A percentile compares a stretch with the other conserved stretches of the same genome.
Evolutionary conservation across 2,113 vertebrate species (phyloP).

Genomic region (Struthio camelus): DNA sequence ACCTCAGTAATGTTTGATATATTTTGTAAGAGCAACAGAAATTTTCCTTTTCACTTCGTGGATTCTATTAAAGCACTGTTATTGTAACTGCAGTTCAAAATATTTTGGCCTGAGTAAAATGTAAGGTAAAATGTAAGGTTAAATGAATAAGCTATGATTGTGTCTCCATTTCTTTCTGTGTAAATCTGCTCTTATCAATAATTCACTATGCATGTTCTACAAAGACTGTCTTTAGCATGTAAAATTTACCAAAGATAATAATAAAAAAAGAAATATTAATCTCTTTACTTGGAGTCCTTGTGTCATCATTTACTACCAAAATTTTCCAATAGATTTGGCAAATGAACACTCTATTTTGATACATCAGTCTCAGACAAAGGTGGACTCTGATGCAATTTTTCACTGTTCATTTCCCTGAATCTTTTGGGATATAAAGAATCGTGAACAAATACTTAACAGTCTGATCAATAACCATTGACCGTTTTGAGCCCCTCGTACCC

Average conservation of each 20-base stretch:
- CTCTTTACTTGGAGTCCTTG: not conserved
- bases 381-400: constrained; percentile 61
- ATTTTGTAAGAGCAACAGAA: constrained; percentile 8
- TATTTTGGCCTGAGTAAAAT: not conserved
- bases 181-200: constrained; percentile 62
- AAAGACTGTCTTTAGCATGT: constrained; percentile 24
- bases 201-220: constrained; percentile 42
- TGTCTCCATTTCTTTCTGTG: not conserved
- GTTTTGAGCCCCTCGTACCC: constrained; percentile 62
- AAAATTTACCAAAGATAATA: not conserved
- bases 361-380: constrained; percentile 66
- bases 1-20: constrained; percentile 33
- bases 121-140: constrained; percentile 15
- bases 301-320: not conserved
- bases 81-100: constrained; percentile 34
- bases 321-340: constrained; percentile 56
- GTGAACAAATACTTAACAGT: constrained; percentile 78
- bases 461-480: constrained; percentile 83
- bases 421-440: constrained; percentile 77
- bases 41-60: not conserved
- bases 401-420: constrained; percentile 70
- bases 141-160: not conserved
- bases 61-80: constrained; percentile 1
- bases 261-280: not conserved
- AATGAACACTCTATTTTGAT: not conserved